Evolutionary conservation across 2,797 vertebrate genomes (phyloP).

Genomic region (Poecile montanus): DNA sequence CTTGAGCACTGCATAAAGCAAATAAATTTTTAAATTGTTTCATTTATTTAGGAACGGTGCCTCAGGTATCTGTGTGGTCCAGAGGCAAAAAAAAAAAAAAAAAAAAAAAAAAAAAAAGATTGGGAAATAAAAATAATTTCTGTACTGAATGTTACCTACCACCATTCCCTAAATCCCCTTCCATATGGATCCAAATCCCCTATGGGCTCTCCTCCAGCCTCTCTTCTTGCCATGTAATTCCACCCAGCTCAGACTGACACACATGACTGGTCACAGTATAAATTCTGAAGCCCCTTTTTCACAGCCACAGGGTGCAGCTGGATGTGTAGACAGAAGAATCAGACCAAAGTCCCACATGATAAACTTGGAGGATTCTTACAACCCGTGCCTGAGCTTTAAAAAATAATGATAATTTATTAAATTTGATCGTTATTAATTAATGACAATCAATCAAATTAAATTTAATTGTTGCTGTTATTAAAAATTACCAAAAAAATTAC

Average conservation of each 20-base stretch:
- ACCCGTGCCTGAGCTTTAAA: not conserved
- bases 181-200: not conserved
- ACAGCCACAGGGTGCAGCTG: rapidly evolving
- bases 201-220: not conserved
- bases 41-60: not conserved
- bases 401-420: no score
- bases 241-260: not conserved
- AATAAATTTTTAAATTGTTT: not conserved
- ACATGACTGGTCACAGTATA: not conserved
- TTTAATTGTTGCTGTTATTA: no score
- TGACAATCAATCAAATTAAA: no score
- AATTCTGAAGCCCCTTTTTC: not conserved
- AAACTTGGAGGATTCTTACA: not conserved
- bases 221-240: not conserved
- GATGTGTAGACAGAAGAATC: not conserved
- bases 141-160: not conserved
- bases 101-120: not conserved
- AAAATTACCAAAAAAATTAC: no score
- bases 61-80: not conserved
- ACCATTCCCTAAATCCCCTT: not conserved
- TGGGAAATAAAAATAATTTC: rapidly evolving
- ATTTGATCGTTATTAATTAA: no score
- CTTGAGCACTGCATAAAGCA: not conserved
- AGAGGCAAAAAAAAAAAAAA: not conserved
- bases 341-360: not conserved